These are phyloP conservation scores for Osedax fenrisi DNA, from an alignment of 2,888 invertebrate genomes.

Conservation along the genomic window DNA sequence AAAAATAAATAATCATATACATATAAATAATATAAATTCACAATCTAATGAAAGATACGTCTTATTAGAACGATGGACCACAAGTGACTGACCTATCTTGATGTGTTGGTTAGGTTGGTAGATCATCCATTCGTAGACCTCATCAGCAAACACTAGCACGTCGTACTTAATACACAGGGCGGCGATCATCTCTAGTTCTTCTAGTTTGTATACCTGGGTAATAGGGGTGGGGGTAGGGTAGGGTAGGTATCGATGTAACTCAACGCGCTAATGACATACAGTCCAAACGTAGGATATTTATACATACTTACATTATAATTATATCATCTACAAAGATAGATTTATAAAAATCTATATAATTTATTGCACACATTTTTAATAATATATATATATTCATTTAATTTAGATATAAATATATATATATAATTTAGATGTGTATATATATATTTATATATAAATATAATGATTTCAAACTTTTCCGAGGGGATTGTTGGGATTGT, in stretches of 20 bases:
- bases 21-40: no score
- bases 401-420: not conserved
- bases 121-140: constrained; percentile 97
- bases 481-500: constrained; percentile 91
- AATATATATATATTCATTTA: no score
- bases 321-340: not conserved
- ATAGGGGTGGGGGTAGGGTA: not conserved
- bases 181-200: constrained; percentile 60
- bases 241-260: not conserved
- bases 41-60: no score
- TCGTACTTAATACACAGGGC: constrained; percentile 81
- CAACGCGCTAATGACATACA: no score
- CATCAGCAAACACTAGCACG: constrained; percentile 80
- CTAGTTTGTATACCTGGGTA: constrained; percentile 47
- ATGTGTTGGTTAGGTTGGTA: constrained; percentile 61
- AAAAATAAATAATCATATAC: no score
- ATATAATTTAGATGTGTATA: no score
- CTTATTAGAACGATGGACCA: no score
- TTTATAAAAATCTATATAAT: no score
- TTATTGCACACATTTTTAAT: no score
- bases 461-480: constrained; percentile 83
- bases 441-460: no score
- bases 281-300: no score
- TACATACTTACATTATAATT: not conserved
- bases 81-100: constrained; percentile 88